These are phyloP conservation scores for Elanus axillaris DNA, from an alignment of 2,113 vertebrate genomes.

Conservation along the genomic window DNA sequence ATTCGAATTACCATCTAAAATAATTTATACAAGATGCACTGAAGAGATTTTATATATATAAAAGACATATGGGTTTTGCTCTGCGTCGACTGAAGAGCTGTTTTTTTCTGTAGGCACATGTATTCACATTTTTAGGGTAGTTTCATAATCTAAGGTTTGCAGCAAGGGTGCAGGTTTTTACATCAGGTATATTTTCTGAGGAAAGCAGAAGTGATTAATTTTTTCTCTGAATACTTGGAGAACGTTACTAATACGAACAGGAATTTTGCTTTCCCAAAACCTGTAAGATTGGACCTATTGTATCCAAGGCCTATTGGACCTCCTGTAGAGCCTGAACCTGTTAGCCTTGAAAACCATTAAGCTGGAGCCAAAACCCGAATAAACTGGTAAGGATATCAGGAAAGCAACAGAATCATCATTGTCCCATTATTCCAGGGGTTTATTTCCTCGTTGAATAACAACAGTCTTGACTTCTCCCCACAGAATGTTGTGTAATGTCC, in stretches of 20 bases:
- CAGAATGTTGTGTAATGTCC: background rate
- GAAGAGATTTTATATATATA: background rate
- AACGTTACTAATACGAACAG: background rate
- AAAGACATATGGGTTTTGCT: background rate
- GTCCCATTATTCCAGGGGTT: background rate
- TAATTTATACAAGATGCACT: background rate
- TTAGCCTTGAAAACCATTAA: background rate
- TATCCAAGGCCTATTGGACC: background rate
- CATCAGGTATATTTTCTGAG: background rate
- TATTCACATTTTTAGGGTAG: background rate
- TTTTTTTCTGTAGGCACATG: background rate
- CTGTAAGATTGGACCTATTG: background rate
- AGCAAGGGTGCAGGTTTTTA: background rate
- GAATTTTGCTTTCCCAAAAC: background rate
- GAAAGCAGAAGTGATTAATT: background rate
- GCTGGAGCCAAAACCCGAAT: background rate
- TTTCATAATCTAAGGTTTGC: background rate
- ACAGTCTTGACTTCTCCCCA: background rate
- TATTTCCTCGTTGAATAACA: fast-evolving
- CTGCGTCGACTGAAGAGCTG: background rate
- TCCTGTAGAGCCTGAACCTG: background rate
- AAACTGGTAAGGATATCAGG: background rate
- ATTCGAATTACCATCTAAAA: background rate
- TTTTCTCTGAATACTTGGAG: background rate
- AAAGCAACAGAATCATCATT: background rate